Conservation (phyloP, 2,113 vertebrate species). For the Megalops atlanticus region DNA sequence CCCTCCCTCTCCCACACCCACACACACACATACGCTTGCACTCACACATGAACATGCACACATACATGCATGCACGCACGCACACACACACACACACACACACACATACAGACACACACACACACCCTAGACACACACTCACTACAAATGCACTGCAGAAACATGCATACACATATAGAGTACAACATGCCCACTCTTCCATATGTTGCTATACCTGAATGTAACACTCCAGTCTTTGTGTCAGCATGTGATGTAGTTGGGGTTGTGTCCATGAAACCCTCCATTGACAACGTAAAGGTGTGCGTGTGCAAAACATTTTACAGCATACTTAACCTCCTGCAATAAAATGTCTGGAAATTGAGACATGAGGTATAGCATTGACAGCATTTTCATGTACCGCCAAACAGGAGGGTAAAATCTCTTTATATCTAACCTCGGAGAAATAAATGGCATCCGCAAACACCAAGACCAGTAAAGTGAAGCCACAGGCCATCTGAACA, state of each 20-base stretch:
- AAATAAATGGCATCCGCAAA: constrained; percentile 5
- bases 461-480: background rate
- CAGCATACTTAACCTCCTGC: constrained; percentile 23
- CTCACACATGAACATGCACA: background rate
- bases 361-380: background rate
- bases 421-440: constrained; percentile 17
- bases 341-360: constrained; percentile 15
- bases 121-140: background rate
- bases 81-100: background rate
- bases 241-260: background rate
- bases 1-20: background rate
- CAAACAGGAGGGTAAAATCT: background rate
- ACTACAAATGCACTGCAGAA: background rate
- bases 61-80: background rate
- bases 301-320: background rate
- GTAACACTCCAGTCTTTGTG: too few relatives aligned
- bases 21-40: background rate
- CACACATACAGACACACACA: constrained; percentile 11
- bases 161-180: background rate
- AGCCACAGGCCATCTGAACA: constrained; percentile 15
- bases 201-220: background rate
- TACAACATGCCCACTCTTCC: background rate
- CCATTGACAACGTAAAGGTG: background rate
- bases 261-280: background rate
- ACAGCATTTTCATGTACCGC: background rate